Evolutionary conservation across 53 echinoderm and acorn worm species (phyloP), one percentile per base, ranked within the genome.

Genomic region (Patiria pectinifera): DNA sequence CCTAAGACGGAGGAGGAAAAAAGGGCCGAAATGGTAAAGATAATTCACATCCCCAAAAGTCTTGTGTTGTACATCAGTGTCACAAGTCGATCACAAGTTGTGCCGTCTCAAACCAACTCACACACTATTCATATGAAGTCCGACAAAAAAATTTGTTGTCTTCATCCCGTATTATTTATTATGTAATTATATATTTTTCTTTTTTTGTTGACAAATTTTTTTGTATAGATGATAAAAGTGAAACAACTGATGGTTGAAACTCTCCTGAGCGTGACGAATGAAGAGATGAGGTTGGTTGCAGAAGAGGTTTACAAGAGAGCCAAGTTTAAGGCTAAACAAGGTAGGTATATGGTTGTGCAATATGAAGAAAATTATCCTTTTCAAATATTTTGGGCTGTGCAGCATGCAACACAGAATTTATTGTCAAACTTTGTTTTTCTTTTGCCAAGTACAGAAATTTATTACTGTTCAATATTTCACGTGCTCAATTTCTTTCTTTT

Each of bases 161-260:
- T 66, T 66, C 19, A 18, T 15, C 3, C 12, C 12, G 12, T 66
- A 18, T 66, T 66, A 18, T 16, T 7, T 4, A 0, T 66, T 66
- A 18, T 66, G 13, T 16, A 66, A 7, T 66, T 14, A 66, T 16
- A 66, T 15, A 2, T 7, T 18, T 3, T 66, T 14, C 3, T 66
- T 66, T 11, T 13, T 66, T 66, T 66, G 19, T 66, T 66, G 8
- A 86, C 86, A 13, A 13, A 0, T 35, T 35, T 35, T 70, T 86
- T 70, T 69, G 22, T 59, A 6, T 69, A 59, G 99, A 96, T 99
- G 95, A 94, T 95, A 86, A 99, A 99, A 86, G 97, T 96, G 76
- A 87, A 94, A 81, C 94, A 87, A 35, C 93, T 95, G 96, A 95
- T 99, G 96, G 97, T 97, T n/a, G 99, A 99, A 81, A 94, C 96